These are phyloP conservation scores for Tenthredo amoena DNA, from an alignment of 2,888 invertebrate genomes.

Conservation along the genomic window DNA sequence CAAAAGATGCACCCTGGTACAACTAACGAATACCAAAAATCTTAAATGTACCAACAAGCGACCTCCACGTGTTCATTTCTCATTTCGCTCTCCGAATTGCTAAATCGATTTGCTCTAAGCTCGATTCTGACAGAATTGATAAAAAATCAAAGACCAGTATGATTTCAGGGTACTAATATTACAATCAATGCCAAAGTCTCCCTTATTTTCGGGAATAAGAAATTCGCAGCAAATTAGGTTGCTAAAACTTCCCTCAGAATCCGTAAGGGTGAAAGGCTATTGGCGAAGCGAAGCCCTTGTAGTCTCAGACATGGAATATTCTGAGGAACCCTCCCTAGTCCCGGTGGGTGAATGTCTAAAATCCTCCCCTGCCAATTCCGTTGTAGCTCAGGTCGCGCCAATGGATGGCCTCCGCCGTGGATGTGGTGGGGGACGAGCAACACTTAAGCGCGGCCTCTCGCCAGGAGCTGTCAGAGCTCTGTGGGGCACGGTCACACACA, in stretches of 20 bases:
- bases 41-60: not conserved
- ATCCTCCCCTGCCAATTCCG: slow-evolving; percentile 73
- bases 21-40: not conserved
- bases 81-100: not conserved
- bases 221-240: not conserved
- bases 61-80: not conserved
- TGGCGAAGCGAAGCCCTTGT: not conserved
- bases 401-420: slow-evolving; percentile 67
- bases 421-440: slow-evolving; percentile 73
- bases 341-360: slow-evolving; percentile 72
- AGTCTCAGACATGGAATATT: not conserved
- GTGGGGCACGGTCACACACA: slow-evolving; percentile 78
- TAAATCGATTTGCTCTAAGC: not conserved
- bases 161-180: not conserved
- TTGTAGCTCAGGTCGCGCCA: slow-evolving; percentile 68
- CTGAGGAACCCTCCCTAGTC: not conserved
- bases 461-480: slow-evolving; percentile 78
- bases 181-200: not conserved
- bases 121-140: not conserved
- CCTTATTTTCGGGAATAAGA: not conserved
- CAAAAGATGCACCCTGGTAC: not conserved
- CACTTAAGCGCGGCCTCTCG: slow-evolving; percentile 78
- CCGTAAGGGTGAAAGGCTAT: not conserved
- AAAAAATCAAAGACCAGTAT: not conserved
- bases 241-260: not conserved